phyloP scores from a whole-genome alignment of 2,113 vertebrate species.

The Upupa epops region DNA sequence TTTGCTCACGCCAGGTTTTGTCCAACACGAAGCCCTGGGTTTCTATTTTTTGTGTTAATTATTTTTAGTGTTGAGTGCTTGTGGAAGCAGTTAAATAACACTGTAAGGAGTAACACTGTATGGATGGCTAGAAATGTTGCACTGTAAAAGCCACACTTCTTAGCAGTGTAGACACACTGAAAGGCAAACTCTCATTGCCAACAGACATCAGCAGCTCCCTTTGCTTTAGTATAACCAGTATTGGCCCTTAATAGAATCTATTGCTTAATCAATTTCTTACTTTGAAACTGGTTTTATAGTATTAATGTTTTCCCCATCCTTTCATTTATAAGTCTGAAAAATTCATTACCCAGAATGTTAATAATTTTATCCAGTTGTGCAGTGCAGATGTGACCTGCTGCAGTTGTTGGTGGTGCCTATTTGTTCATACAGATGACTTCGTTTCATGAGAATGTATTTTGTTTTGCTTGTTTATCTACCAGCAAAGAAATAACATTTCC shows the following conservation, averaged over 20 bases:
- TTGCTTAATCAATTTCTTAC: neutral
- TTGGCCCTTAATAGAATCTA: neutral
- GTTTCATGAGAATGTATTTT: constrained; percentile 16
- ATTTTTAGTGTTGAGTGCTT: neutral
- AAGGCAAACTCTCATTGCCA: neutral
- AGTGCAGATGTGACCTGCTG: neutral
- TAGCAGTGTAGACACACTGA: neutral
- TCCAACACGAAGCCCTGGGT: neutral
- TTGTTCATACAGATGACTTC: constrained; percentile 21
- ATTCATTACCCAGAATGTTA: constrained; percentile 15
- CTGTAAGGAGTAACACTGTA: neutral
- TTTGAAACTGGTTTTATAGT: neutral
- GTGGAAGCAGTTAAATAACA: neutral
- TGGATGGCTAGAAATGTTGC: neutral
- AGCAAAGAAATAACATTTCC: neutral
- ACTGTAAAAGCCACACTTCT: neutral
- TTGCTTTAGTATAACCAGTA: neutral
- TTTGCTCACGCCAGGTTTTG: neutral
- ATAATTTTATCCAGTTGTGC: neutral
- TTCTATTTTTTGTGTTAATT: neutral
- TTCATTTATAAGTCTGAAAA: constrained; percentile 6
- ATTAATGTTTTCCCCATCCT: neutral
- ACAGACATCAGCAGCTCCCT: neutral
- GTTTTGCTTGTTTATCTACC: constrained; percentile 10
- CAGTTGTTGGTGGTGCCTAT: constrained; percentile 10